Conservation (phyloP, 2,888 invertebrate species). For the Cataglyphis cursor region DNA sequence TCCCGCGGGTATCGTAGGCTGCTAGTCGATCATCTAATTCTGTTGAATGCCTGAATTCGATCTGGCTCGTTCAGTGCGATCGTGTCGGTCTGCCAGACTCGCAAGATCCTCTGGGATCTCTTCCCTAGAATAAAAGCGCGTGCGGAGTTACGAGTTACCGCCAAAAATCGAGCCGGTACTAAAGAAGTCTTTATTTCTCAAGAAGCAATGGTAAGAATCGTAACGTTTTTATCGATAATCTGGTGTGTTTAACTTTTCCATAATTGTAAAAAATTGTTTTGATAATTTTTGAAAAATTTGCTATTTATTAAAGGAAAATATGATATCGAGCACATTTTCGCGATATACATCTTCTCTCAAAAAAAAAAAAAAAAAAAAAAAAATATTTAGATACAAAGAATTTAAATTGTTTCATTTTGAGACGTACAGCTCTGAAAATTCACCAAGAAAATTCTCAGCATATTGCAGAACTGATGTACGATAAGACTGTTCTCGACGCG, state of each 20-base stretch:
- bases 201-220: background rate
- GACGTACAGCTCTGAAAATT: background rate
- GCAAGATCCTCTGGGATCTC: slow-evolving; percentile 20
- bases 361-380: too few species aligned
- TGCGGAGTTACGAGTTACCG: slow-evolving; percentile 13
- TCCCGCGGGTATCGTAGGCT: slow-evolving; percentile 47
- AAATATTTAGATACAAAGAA: background rate
- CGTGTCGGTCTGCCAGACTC: slow-evolving; percentile 25
- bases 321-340: background rate
- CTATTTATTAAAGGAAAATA: background rate
- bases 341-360: background rate
- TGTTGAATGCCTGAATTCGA: slow-evolving; percentile 54
- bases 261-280: background rate
- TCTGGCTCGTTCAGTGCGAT: slow-evolving; percentile 31
- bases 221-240: background rate
- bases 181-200: background rate
- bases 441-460: background rate
- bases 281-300: background rate
- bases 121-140: slow-evolving; percentile 12
- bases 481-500: slow-evolving; percentile 11
- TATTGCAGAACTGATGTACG: slow-evolving; percentile 22
- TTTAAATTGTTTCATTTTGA: slow-evolving; percentile 4
- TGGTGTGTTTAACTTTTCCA: background rate
- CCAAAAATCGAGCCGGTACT: slow-evolving; percentile 1
- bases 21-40: slow-evolving; percentile 51